Evolutionary conservation across 2,797 vertebrate species (phyloP).

Genomic region (Orientallactaga sibirica): DNA sequence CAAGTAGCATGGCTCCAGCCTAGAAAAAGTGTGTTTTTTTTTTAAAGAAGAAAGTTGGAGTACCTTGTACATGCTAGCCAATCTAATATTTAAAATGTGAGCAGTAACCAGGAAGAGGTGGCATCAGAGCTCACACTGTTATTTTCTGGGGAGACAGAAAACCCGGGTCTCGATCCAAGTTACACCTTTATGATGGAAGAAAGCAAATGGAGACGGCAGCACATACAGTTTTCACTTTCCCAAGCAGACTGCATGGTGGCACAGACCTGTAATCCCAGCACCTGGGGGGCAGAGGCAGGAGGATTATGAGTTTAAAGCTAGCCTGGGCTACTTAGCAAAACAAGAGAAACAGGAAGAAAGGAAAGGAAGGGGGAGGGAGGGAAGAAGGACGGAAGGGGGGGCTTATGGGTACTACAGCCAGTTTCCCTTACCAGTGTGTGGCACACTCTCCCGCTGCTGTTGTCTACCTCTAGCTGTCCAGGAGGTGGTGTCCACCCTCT

Average conservation of each 20-base stretch:
- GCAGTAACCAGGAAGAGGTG: neutral
- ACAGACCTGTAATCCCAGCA: too few relatives aligned
- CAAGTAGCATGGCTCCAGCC: neutral
- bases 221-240: neutral
- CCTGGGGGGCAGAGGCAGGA: too few relatives aligned
- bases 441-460: too few relatives aligned
- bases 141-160: neutral
- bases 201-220: neutral
- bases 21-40: neutral
- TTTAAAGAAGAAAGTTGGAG: neutral
- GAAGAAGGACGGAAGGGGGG: too few relatives aligned
- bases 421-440: too few relatives aligned
- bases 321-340: neutral
- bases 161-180: neutral
- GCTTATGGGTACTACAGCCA: too few relatives aligned
- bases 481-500: too few relatives aligned
- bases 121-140: neutral
- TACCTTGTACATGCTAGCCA: neutral
- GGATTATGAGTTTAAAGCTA: too few relatives aligned
- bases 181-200: neutral
- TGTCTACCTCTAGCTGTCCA: too few relatives aligned
- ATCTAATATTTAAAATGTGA: constrained; percentile 18
- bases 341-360: neutral
- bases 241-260: too few relatives aligned
- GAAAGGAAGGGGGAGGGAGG: neutral